These are phyloP conservation scores for Panthera tigris DNA, from an alignment of 2,113 vertebrate genomes.

Conservation along the genomic window DNA sequence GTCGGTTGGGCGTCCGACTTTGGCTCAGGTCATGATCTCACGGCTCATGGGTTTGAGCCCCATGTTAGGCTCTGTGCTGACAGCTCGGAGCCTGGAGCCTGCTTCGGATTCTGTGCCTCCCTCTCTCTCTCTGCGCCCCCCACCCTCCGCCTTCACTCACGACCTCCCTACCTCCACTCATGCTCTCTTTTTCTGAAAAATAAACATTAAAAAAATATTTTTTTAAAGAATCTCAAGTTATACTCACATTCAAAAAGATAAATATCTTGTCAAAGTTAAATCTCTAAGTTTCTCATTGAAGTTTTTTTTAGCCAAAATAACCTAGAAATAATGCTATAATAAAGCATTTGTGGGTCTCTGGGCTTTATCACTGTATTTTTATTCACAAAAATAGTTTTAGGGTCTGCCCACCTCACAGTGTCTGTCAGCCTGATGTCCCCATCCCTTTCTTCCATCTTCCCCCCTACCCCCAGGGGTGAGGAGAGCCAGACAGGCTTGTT, in stretches of 20 bases:
- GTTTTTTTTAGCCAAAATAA: background rate
- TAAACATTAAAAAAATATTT: no score
- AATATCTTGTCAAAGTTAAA: slow-evolving; percentile 1
- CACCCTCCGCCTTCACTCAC: rapidly evolving
- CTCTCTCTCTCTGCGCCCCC: no score
- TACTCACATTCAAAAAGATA: background rate
- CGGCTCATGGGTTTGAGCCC: no score
- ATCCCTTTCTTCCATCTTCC: background rate
- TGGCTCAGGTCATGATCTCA: no score
- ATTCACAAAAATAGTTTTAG: background rate
- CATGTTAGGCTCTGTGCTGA: no score
- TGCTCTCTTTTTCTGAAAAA: no score
- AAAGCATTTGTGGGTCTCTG: background rate
- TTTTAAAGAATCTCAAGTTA: background rate
- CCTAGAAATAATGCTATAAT: background rate
- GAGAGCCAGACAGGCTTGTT: background rate
- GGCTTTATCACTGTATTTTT: background rate
- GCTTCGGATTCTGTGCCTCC: no score
- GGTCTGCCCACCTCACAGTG: background rate
- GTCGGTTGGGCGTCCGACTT: no score
- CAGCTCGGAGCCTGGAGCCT: no score
- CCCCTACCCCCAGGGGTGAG: background rate
- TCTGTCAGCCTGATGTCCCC: background rate
- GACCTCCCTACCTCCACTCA: no score
- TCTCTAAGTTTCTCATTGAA: background rate